Evolutionary conservation across 1,140 invertebrate species (phyloP).

Genomic region (Chlorops oryzae): DNA sequence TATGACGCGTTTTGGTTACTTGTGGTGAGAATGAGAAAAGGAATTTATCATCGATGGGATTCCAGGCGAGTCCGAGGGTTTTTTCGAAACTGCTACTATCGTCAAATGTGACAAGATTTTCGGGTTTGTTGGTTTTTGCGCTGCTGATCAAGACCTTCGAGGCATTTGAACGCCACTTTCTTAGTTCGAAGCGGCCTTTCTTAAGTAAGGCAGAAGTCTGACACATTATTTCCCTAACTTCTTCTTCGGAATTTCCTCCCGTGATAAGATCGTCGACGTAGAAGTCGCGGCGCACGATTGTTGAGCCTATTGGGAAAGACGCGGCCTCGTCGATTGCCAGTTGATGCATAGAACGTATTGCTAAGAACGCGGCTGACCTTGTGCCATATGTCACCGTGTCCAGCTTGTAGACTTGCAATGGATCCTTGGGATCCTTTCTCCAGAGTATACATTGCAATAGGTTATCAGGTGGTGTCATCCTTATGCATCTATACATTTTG

Average conservation of each 20-base stretch:
- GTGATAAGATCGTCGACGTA: slow-evolving; percentile 46
- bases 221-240: slow-evolving; percentile 9
- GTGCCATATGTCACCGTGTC: slow-evolving; percentile 35
- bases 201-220: slow-evolving; percentile 10
- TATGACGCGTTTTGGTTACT: neutral
- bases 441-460: slow-evolving; percentile 14
- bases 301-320: slow-evolving; percentile 17
- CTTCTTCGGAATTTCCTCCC: slow-evolving; percentile 22
- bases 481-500: slow-evolving; percentile 20
- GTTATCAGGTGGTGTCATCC: neutral
- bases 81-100: slow-evolving; percentile 11
- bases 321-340: slow-evolving; percentile 17
- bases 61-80: slow-evolving; percentile 2
- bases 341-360: slow-evolving; percentile 5
- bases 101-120: slow-evolving; percentile 11
- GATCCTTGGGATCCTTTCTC: neutral
- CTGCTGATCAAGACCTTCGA: slow-evolving; percentile 3
- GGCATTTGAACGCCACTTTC: slow-evolving; percentile 46
- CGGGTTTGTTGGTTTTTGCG: slow-evolving; percentile 1
- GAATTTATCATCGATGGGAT: slow-evolving; percentile 9
- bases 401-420: slow-evolving; percentile 16
- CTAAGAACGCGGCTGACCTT: slow-evolving; percentile 13
- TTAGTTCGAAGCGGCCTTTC: slow-evolving; percentile 34
- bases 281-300: slow-evolving; percentile 29
- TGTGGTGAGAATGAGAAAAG: neutral